Percentiles rank a stretch among this genome's conserved stretches.
Evolutionary conservation across 2,797 vertebrate species (phyloP).

Genomic region (Phataginus tetradactyla): DNA sequence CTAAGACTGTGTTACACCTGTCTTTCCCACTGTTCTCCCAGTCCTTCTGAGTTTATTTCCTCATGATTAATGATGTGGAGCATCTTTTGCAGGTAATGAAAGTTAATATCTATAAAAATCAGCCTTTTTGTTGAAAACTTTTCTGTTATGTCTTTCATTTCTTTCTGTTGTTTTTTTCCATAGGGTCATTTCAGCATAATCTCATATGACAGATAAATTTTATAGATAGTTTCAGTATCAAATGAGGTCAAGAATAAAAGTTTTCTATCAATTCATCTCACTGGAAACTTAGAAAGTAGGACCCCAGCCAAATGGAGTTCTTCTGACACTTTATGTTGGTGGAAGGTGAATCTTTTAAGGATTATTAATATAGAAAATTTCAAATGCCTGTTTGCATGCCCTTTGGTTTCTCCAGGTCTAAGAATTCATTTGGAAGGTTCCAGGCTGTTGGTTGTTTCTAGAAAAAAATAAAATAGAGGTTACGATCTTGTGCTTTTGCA

Average conservation of each 20-base stretch:
- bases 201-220: not conserved
- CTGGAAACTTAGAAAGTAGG: not conserved
- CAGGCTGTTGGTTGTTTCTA: not conserved
- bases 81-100: not conserved
- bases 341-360: not conserved
- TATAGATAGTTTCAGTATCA: not conserved
- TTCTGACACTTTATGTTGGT: not conserved
- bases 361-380: not conserved
- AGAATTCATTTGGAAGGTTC: not conserved
- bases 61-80: too few species aligned
- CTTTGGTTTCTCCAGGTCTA: not conserved
- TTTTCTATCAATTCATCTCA: not conserved
- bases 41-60: not conserved
- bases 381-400: not conserved
- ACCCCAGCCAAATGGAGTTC: not conserved
- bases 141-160: not conserved
- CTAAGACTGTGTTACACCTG: not conserved
- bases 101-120: not conserved
- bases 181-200: not conserved
- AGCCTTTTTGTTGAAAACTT: not conserved
- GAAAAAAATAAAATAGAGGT: not conserved
- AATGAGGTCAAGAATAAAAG: not conserved
- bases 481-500: not conserved
- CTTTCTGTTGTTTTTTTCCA: not conserved
- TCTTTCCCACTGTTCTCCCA: not conserved